phyloP scores from a whole-genome alignment of 1,140 invertebrate genomes.

The Achatina immaculata region DNA sequence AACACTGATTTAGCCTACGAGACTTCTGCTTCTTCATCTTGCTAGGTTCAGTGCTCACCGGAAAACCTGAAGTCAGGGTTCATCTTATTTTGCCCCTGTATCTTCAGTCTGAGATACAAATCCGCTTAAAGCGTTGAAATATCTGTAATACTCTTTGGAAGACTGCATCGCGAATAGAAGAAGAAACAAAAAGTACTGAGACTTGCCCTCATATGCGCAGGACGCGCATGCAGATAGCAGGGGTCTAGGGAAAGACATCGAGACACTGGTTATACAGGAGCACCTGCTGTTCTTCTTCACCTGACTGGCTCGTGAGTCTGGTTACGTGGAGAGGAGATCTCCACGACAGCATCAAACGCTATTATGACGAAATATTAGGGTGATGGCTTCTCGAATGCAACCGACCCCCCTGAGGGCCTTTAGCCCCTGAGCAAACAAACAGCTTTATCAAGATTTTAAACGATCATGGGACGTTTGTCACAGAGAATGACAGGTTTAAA shows the following conservation, averaged over 20 bases:
- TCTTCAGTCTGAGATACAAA: too few relatives aligned
- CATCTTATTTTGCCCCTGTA: too few relatives aligned
- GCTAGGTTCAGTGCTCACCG: too few relatives aligned
- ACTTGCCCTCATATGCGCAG: too few relatives aligned
- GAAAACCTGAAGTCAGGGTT: too few relatives aligned
- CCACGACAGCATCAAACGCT: background rate
- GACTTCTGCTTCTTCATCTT: too few relatives aligned
- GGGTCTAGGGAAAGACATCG: background rate
- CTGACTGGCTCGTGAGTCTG: background rate
- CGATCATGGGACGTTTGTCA: background rate
- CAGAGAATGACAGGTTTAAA: background rate
- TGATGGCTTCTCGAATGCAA: background rate
- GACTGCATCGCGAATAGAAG: too few relatives aligned
- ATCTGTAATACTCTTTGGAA: too few relatives aligned
- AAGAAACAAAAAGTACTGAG: too few relatives aligned
- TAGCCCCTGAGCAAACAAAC: background rate
- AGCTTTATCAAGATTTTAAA: background rate
- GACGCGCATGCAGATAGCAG: too few relatives aligned
- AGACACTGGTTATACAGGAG: background rate
- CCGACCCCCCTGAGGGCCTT: background rate
- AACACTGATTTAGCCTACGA: too few relatives aligned
- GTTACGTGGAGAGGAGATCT: background rate
- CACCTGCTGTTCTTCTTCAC: slow-evolving; percentile 7
- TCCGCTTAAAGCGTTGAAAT: too few relatives aligned
- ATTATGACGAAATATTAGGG: slow-evolving; percentile 9